Evolutionary conservation across 2,113 vertebrate genomes (phyloP).

Genomic region (Rhinolophus ferrumequinum): DNA sequence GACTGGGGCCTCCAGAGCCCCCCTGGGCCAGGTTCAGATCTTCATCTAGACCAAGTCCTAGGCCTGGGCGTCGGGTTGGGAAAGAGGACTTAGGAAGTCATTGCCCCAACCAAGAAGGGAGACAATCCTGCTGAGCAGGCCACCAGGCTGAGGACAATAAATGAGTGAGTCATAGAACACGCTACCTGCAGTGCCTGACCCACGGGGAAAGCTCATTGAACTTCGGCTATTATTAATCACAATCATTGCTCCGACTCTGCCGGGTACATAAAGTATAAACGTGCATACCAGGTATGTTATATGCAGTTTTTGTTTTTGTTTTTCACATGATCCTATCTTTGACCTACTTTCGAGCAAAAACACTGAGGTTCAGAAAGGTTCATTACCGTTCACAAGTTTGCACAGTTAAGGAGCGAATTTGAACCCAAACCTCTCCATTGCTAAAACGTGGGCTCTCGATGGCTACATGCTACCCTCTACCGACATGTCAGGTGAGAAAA

Average conservation of each 20-base stretch:
- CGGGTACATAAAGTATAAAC: fast-evolving
- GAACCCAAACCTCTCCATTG: background rate
- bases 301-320: background rate
- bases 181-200: fast-evolving
- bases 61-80: background rate
- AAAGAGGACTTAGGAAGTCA: background rate
- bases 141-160: fast-evolving
- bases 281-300: fast-evolving
- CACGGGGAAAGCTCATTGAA: fast-evolving
- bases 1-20: background rate
- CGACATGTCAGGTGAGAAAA: background rate
- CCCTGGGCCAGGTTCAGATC: background rate
- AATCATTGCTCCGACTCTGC: fast-evolving
- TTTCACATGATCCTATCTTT: background rate
- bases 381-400: fast-evolving
- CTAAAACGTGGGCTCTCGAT: background rate
- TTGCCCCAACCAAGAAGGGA: background rate
- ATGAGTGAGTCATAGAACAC: background rate
- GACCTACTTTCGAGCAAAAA: background rate
- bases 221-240: fast-evolving
- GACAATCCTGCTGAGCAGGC: fast-evolving
- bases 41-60: background rate
- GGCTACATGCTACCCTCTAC: background rate
- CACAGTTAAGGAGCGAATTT: background rate
- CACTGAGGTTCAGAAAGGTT: background rate